phyloP scores from a whole-genome alignment of 1,140 invertebrate genomes.

The Mesaphorura yosii region DNA sequence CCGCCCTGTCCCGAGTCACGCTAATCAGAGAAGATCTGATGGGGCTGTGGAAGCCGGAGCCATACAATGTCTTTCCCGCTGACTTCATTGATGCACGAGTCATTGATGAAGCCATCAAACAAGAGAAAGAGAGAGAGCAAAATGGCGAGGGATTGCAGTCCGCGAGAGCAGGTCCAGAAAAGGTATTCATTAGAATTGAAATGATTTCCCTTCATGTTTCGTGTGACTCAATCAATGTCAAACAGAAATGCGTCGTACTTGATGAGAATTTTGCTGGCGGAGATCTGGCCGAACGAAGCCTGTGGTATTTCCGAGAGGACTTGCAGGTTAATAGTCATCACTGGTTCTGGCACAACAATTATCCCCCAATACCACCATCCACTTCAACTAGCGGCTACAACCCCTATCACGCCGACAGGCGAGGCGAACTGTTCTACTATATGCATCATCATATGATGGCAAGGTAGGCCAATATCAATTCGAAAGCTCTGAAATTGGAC shows the following conservation, averaged over 20 bases:
- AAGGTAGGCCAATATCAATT: no score
- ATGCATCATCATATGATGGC: neutral
- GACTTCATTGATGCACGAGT: neutral
- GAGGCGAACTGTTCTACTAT: neutral
- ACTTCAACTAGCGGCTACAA: neutral
- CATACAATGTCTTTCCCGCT: neutral
- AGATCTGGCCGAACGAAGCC: slow-evolving; percentile 40
- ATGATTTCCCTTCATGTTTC: no score
- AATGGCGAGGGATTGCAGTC: no score
- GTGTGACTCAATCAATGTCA: no score
- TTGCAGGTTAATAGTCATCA: slow-evolving; percentile 50
- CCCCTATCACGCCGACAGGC: no score
- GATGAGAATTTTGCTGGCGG: neutral
- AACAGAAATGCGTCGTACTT: neutral
- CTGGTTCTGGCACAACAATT: neutral
- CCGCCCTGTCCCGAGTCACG: neutral
- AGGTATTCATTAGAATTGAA: no score
- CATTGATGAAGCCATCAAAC: no score
- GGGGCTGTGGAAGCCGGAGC: neutral
- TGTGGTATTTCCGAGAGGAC: slow-evolving; percentile 63
- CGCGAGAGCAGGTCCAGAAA: no score
- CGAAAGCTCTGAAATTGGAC: no score
- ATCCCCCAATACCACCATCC: neutral
- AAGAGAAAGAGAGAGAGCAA: no score
- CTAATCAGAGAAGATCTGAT: neutral